Base-by-base conservation (phyloP, 2,888 invertebrate species). In the Tachina fera region DNA sequence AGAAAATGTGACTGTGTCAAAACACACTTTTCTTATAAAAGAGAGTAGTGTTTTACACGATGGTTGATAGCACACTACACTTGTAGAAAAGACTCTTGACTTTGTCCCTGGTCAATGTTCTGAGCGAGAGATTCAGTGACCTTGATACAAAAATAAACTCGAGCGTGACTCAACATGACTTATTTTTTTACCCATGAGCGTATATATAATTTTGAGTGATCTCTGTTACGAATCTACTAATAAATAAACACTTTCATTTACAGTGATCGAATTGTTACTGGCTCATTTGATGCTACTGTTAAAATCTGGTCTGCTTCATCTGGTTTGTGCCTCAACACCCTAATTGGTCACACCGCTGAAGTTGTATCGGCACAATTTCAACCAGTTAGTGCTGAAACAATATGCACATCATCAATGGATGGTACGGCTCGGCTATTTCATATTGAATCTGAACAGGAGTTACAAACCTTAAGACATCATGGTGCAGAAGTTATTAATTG, bases 231-330 rank as follows among this genome's bases (percentile, higher is more conserved):
- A 31, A 31, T 31, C 31, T 31, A 31, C 3, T 22, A 22, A 22
- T 22, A 3, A 31, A 31, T 6, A 31, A 56, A 56, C 22, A 22
- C 14, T 47, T 49, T 60, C 11, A n/a, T 58, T 79, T 82, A 63
- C 90, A 96, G 96, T 86, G 94, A 96, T 88, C 94, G 95, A 90
- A 94, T 97, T 9, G 93, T 97, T 88, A 97, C 97, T 0, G 96
- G 96, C 5, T 97, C 97, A 0, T 96, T 97, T 89, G 97, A 97
- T 92, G 96, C 95, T 91, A 96, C 96, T 0, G 96, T 96, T 0
- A 95, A 95, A 88, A 93, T 97, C 53, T 97, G 97, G 97, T 94
- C 95, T 77, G 94, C 95, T 0, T 93, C 93, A 71, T 95, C 94
- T 0, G 96, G 96, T 0, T 94, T 94, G 49, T 96, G 96, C 88